These are phyloP conservation scores for Drosophila subquinaria DNA, from an alignment of 2,888 invertebrate genomes.

Conservation along the genomic window DNA sequence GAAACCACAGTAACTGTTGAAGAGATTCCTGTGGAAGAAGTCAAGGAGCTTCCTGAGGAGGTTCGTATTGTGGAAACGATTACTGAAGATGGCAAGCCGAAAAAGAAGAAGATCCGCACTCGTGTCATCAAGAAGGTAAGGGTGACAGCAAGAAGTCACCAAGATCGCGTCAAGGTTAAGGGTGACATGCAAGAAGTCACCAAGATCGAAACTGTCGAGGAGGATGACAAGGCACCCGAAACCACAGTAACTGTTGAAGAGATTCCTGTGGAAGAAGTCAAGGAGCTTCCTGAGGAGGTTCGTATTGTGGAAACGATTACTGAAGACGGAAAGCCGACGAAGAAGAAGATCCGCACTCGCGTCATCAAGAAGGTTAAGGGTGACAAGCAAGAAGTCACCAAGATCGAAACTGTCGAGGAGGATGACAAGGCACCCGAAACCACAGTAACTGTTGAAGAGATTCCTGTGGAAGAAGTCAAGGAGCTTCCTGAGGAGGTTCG, in stretches of 20 bases:
- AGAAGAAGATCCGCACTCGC: conserved; percentile 34
- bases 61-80: conserved; percentile 47
- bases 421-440: conserved; percentile 25
- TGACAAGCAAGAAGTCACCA: conserved; percentile 29
- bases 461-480: conserved; percentile 21
- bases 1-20: conserved; percentile 54
- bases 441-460: conserved; percentile 23
- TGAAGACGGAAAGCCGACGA: conserved; percentile 22
- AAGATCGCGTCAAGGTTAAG: conserved; percentile 28
- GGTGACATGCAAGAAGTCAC: conserved; percentile 40
- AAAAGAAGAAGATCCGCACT: conserved; percentile 47
- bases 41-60: conserved; percentile 47
- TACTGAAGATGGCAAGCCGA: conserved; percentile 41
- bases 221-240: conserved; percentile 43
- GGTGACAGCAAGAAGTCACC: conserved; percentile 49
- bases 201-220: conserved; percentile 48
- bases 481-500: conserved; percentile 31
- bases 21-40: conserved; percentile 43
- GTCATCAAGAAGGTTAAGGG: conserved; percentile 33
- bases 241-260: conserved; percentile 43
- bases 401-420: conserved; percentile 32
- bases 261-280: conserved; percentile 25
- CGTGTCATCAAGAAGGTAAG: conserved; percentile 42
- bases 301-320: conserved; percentile 19
- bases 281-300: conserved; percentile 28